These are phyloP conservation scores for Leucoraja erinaceus DNA, from an alignment of 2,113 vertebrate genomes.

Conservation along the genomic window DNA sequence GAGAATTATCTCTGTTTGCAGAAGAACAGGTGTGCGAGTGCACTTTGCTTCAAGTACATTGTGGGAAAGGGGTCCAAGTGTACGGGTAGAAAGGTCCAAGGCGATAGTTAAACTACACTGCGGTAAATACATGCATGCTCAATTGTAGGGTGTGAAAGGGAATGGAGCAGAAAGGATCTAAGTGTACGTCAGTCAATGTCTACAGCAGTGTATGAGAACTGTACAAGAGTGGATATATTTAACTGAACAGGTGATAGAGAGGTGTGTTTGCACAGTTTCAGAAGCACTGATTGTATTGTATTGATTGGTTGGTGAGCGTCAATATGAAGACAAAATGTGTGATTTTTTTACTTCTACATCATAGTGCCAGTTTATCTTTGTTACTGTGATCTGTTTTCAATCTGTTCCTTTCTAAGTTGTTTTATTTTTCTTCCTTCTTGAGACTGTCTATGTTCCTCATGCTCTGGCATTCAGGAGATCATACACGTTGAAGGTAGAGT, in stretches of 20 bases:
- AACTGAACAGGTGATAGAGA: neutral
- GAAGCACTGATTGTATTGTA: neutral
- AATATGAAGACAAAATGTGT: neutral
- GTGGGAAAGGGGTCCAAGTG: neutral
- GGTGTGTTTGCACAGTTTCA: neutral
- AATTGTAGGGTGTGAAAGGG: no score
- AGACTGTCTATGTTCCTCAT: constrained; percentile 94
- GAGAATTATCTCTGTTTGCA: no score
- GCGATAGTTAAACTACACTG: no score
- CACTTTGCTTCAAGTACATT: no score
- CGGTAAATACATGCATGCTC: no score
- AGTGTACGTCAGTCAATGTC: neutral
- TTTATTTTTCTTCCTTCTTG: constrained; percentile 56
- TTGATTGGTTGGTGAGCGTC: neutral
- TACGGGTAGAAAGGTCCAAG: neutral
- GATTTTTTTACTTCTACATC: neutral
- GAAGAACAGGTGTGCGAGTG: neutral
- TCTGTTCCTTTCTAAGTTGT: constrained; percentile 60
- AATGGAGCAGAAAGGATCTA: no score
- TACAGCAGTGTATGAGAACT: no score
- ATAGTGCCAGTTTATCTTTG: neutral
- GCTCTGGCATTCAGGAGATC: constrained; percentile 95
- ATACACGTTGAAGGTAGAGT: constrained; percentile 92
- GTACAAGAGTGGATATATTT: neutral
- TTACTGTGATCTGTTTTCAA: constrained; percentile 42